Evolutionary conservation across 2,797 vertebrate genomes (phyloP), one percentile per base, ranked within the genome.

Genomic region (Tragelaphus eurycerus): DNA sequence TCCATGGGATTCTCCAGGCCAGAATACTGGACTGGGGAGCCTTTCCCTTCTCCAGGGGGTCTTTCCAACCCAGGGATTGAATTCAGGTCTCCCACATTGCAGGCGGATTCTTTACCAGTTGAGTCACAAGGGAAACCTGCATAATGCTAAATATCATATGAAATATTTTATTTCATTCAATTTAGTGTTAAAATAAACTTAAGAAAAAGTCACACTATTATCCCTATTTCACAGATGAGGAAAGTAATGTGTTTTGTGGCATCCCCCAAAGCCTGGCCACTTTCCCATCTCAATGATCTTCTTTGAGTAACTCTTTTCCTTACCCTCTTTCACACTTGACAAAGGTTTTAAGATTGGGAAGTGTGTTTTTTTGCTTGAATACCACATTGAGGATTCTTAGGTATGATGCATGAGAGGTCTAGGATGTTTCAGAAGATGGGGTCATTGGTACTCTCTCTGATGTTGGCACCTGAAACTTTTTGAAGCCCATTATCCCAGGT

Each of bases 401-500:
- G 25, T 78, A 78, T 3, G 43, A 74, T 62, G 29, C 59, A 25
- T 7, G 54, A 84, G 82, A 96, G 16, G 67, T 52, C 27, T 3
- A 4, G 9, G 52, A 31, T 21, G 7, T 64, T 54, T 54, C 43
- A 89, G 43, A 92, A 64, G 43, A 16, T 7, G 23, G 21, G 48
- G 9, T 57, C 46, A 1, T 4, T 76, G 85, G 25, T 38, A 74
- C 19, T 2, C 27, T 92, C 87, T 93, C 85, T 81, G 52, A 76
- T 31, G 16, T 4, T 93, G 38, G 60, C 78, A 86, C 46, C 27
- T 52, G 54, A 83, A 90, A 81, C 7, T n/a, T 71, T 94, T 50
- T 76, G 76, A 93, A 97, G 88, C 29, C 62, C 86, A 85, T 71
- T 78, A 52, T 81, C 67, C 90, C 59, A 96, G 71, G 78, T 97